A percentile compares a stretch with the other conserved stretches of the same genome.
Conservation (phyloP, 2,888 invertebrate species). For the Mycogona germanica region DNA sequence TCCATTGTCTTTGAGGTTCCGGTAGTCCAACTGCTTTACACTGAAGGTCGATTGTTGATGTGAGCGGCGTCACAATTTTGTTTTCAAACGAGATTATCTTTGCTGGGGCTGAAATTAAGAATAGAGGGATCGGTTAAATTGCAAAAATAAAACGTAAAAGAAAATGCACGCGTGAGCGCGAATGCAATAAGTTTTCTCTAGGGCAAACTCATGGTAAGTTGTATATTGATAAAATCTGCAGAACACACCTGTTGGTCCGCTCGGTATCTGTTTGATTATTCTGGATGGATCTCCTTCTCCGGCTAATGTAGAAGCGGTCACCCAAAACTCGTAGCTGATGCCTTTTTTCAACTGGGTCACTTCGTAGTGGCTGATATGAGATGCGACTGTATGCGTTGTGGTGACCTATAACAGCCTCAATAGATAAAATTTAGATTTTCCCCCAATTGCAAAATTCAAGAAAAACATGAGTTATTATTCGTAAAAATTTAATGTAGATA, state of each 20-base stretch:
- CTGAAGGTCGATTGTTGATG: conserved; percentile 14
- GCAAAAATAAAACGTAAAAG: too few species aligned
- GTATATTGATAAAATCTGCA: background rate
- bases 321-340: conserved; percentile 74
- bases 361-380: conserved; percentile 44
- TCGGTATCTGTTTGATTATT: conserved; percentile 48
- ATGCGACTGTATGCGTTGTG: conserved; percentile 19
- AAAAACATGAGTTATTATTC: too few species aligned
- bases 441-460: too few species aligned
- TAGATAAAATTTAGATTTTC: background rate
- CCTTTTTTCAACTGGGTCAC: conserved; percentile 61
- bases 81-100: conserved; percentile 18
- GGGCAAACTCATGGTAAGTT: background rate
- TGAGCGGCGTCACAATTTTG: conserved; percentile 18
- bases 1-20: conserved; percentile 18
- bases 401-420: conserved; percentile 14
- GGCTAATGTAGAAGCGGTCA: conserved; percentile 84
- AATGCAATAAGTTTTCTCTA: background rate
- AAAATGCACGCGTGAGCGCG: background rate
- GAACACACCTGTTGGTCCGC: conserved; percentile 1
- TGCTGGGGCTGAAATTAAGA: conserved; percentile 17
- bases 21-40: conserved; percentile 19
- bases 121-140: too few species aligned
- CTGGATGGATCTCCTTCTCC: conserved; percentile 88
- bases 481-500: too few species aligned